phyloP scores from a whole-genome alignment of 1,140 invertebrate species.

The Anthonomus grandis region DNA sequence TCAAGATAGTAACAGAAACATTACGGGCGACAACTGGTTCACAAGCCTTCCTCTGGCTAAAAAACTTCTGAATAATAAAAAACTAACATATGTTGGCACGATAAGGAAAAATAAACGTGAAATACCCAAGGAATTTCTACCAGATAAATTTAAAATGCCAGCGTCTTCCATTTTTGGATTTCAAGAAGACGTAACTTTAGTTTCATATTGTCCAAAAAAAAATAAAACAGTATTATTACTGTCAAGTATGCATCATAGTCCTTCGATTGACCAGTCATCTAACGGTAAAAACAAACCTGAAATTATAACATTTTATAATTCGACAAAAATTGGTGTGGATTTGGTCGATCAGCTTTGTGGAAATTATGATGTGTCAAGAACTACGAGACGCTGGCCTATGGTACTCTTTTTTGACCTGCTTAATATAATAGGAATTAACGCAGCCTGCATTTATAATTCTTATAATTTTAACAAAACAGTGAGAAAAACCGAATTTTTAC shows the following conservation, averaged over 20 bases:
- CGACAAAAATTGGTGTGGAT: conserved; percentile 50
- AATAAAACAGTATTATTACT: conserved; percentile 35
- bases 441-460: too few species aligned
- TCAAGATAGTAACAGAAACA: conserved; percentile 36
- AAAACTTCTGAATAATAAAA: conserved; percentile 32
- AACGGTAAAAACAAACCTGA: conserved; percentile 40
- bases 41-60: conserved; percentile 32
- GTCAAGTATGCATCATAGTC: conserved; percentile 35
- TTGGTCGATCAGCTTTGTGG: conserved; percentile 44
- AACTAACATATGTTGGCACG: conserved; percentile 40
- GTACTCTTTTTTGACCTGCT: conserved; percentile 24
- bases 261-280: conserved; percentile 29
- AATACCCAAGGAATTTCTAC: conserved; percentile 40
- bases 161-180: conserved; percentile 31
- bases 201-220: conserved; percentile 39
- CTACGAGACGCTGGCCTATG: conserved; percentile 20
- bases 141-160: conserved; percentile 28
- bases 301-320: conserved; percentile 41
- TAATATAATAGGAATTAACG: too few species aligned
- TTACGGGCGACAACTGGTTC: conserved; percentile 42
- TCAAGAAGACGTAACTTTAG: conserved; percentile 24
- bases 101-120: conserved; percentile 41
- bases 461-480: too few species aligned
- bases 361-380: conserved; percentile 42
- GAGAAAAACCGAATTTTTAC: too few species aligned